phyloP scores from a whole-genome alignment of 1,140 invertebrate species.

The Agrypnia vestita region DNA sequence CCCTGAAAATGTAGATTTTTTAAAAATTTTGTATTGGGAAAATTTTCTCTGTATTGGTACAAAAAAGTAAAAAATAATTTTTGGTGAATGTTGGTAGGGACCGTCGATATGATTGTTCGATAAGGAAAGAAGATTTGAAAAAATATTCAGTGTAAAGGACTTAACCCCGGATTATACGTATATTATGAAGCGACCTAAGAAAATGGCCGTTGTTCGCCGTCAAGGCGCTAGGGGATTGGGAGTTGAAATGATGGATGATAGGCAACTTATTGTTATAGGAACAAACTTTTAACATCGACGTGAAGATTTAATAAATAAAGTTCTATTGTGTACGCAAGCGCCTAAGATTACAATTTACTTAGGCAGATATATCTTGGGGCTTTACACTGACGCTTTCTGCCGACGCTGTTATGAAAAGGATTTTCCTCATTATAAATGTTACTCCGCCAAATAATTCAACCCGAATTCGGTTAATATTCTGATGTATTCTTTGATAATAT shows the following conservation, averaged over 20 bases:
- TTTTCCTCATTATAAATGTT: background rate
- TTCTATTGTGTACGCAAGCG: slow-evolving; percentile 41
- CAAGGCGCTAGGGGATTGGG: background rate
- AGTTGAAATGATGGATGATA: slow-evolving; percentile 48
- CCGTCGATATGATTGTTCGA: slow-evolving; percentile 1
- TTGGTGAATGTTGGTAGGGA: no score
- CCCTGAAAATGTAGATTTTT: no score
- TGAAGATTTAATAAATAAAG: slow-evolving; percentile 55
- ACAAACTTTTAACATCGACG: slow-evolving; percentile 46
- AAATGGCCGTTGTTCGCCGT: slow-evolving; percentile 40
- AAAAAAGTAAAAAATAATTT: no score
- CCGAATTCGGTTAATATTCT: background rate
- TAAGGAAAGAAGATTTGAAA: slow-evolving; percentile 3
- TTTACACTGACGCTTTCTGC: background rate
- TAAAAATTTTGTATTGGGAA: no score
- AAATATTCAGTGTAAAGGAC: slow-evolving; percentile 41
- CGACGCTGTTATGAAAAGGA: background rate
- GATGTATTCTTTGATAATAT: background rate
- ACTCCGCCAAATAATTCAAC: background rate
- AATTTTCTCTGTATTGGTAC: no score
- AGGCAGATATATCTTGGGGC: background rate
- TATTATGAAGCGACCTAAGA: slow-evolving; percentile 32
- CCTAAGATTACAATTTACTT: slow-evolving; percentile 4
- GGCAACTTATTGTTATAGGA: slow-evolving; percentile 44
- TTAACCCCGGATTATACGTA: slow-evolving; percentile 28